Evolutionary conservation across 2,113 vertebrate species (phyloP).

Genomic region (Solea solea): DNA sequence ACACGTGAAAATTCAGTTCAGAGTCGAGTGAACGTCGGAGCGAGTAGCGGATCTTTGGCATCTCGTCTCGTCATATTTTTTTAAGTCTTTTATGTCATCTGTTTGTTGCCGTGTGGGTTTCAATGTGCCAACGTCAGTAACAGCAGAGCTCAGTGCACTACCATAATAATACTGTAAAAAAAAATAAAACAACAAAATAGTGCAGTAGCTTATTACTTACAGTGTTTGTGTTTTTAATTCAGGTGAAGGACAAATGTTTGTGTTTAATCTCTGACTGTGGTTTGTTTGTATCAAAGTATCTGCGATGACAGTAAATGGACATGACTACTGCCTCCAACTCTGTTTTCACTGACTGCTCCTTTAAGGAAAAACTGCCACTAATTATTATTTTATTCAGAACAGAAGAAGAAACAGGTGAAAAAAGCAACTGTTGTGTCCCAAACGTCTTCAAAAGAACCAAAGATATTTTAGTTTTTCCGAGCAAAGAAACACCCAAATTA

Average conservation of each 20-base stretch:
- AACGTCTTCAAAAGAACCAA: too few species aligned
- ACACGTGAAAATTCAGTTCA: too few species aligned
- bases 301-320: slow-evolving; percentile 44
- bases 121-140: slow-evolving; percentile 39
- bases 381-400: too few species aligned
- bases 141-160: slow-evolving; percentile 7
- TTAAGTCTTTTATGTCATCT: not conserved
- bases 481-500: too few species aligned
- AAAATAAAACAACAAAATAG: too few species aligned
- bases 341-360: not conserved
- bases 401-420: too few species aligned
- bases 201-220: slow-evolving; percentile 21
- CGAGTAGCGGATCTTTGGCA: not conserved
- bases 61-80: not conserved
- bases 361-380: not conserved
- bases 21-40: not conserved
- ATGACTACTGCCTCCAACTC: slow-evolving; percentile 45
- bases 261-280: not conserved
- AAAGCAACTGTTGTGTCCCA: too few species aligned
- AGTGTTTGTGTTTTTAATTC: slow-evolving; percentile 10
- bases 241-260: slow-evolving; percentile 7
- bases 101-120: slow-evolving; percentile 18
- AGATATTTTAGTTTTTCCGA: too few species aligned
- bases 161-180: not conserved
- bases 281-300: slow-evolving; percentile 40